A percentile compares a stretch with the other conserved stretches of the same genome.
Conservation (phyloP, 2,113 vertebrate species). For the Laticauda laticaudata region DNA sequence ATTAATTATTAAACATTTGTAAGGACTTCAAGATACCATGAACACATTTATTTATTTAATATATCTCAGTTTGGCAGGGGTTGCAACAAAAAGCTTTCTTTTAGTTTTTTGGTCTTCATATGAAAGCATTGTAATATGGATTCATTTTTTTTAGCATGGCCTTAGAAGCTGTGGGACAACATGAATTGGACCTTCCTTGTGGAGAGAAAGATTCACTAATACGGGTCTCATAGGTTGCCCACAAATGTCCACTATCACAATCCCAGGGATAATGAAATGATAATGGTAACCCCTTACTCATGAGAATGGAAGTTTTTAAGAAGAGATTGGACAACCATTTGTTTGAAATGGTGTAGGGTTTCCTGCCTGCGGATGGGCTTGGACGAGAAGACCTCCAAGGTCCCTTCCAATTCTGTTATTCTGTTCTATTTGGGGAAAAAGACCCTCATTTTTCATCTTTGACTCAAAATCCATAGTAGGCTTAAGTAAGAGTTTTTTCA, state of each 20-base stretch:
- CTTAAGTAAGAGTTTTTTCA: not conserved
- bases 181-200: not conserved
- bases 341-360: too few species aligned
- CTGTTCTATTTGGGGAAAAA: not conserved
- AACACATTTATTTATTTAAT: constrained; percentile 1
- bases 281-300: not conserved
- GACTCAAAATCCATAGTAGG: not conserved
- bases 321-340: too few species aligned
- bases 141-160: not conserved
- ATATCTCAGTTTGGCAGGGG: not conserved
- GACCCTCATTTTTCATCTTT: not conserved
- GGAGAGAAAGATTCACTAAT: not conserved
- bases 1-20: constrained; percentile 15
- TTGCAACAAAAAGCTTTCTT: not conserved
- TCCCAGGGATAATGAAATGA: not conserved
- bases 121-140: constrained; percentile 3
- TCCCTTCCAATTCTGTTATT: too few species aligned
- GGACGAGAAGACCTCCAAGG: too few species aligned
- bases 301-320: not conserved
- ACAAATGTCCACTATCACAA: not conserved
- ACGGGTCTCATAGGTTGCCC: not conserved
- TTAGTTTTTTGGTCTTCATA: constrained; percentile 22
- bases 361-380: too few species aligned
- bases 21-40: constrained; percentile 11
- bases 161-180: not conserved